Base-by-base conservation (phyloP, 2,888 invertebrate species). In the Octonoba sinensis region DNA sequence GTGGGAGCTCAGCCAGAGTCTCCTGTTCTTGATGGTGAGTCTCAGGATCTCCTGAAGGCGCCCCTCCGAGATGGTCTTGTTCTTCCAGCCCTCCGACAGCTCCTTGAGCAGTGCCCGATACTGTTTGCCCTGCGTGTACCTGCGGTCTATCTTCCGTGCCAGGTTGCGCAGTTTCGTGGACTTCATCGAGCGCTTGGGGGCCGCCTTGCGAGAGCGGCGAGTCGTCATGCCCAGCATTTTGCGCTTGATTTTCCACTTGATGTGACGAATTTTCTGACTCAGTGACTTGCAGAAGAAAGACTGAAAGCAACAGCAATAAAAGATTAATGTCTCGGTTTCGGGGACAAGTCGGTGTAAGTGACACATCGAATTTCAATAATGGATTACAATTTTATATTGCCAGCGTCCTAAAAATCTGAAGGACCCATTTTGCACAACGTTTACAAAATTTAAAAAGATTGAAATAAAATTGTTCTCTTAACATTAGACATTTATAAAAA, bases 231-330 rank as follows among this genome's bases (percentile, higher is more conserved):
- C 76, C 18, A 76, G 18, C 36, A 51, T 71, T 49, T 76, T 82
- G 0, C 81, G 69, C 18, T 82, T 82, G n/a, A 67, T 62, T 56
- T 82, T 82, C 82, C 82, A 82, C 49, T 82, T 82, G n/a, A 82
- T 82, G 18, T 82, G 82, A 8, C 82, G 76, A 6, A 82, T 82
- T 56, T 76, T 82, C 54, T 82, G 82, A 27, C 82, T 82, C 49
- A 82, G 47, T 44, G 76, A 67, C 49, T 76, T 82, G 65, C 82
- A 82, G 36, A 82, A 82, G 46, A 66, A 82, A 15, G 82, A 82
- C 82, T 82, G 27, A 15, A 71, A 70, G 13, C 6, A 49, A 49
- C n/a, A 62, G 22, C 57, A 54, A 11, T 3, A 3, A 16, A 16
- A 54, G 6, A 11, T 36, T 6, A 36, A 36, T 27, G 27, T 3